A percentile compares a stretch with the other conserved stretches of the same genome.
Evolutionary conservation across 2,113 vertebrate genomes (phyloP).

Genomic region (Hippocampus mohnikei): DNA sequence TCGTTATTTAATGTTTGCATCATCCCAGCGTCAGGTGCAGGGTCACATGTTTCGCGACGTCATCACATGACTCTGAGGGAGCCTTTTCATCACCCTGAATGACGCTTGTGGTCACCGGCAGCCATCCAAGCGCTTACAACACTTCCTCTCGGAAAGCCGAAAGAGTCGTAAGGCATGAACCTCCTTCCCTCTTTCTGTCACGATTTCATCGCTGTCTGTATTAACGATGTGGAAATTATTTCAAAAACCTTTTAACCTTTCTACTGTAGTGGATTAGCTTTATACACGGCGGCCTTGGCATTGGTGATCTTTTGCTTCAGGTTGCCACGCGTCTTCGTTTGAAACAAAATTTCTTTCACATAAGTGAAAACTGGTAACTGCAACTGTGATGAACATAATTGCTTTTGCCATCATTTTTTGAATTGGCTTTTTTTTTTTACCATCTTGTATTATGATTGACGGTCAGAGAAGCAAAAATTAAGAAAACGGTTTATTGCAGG

Average conservation of each 20-base stretch:
- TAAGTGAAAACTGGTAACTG: too few relatives aligned
- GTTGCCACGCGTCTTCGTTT: too few relatives aligned
- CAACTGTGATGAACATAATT: too few relatives aligned
- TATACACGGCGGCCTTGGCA: too few relatives aligned
- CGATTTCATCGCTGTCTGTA: not conserved
- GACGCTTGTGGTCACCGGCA: conserved; percentile 9
- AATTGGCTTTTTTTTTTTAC: too few relatives aligned
- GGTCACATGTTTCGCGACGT: not conserved
- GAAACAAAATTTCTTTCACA: too few relatives aligned
- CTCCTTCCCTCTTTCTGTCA: not conserved
- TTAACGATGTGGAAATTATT: too few relatives aligned
- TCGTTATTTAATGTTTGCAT: not conserved
- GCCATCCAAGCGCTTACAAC: conserved; percentile 10
- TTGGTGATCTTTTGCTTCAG: too few relatives aligned
- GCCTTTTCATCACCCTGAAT: conserved; percentile 9
- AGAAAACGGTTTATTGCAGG: not conserved
- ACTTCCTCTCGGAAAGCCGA: conserved; percentile 22
- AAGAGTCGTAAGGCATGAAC: not conserved
- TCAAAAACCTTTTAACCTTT: too few relatives aligned
- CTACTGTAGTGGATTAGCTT: too few relatives aligned
- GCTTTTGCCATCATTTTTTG: too few relatives aligned
- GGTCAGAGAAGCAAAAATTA: not conserved
- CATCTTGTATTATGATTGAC: not conserved
- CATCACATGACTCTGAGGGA: conserved; percentile 5
- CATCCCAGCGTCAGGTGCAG: not conserved